phyloP scores from a whole-genome alignment of 1,140 invertebrate species.

The Bombus affinis region DNA sequence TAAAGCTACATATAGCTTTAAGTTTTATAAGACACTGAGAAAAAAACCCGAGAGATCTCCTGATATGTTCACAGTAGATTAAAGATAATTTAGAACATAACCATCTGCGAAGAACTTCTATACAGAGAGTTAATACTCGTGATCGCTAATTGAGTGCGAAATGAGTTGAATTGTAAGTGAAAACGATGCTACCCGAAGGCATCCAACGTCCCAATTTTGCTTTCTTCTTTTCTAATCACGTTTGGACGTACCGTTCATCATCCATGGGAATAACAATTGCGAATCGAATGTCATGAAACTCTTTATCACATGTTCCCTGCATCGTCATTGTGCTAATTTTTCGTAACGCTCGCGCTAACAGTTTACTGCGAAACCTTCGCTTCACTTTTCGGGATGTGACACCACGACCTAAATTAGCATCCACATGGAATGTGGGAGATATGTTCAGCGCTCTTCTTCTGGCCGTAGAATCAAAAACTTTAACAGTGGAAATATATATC shows the following conservation, averaged over 20 bases:
- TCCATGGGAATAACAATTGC: background rate
- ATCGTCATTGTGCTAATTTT: background rate
- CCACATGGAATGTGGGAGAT: background rate
- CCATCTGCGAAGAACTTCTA: background rate
- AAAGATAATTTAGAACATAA: background rate
- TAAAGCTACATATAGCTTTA: background rate
- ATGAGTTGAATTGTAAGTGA: background rate
- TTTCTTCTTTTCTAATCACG: background rate
- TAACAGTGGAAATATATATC: background rate
- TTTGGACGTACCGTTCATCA: background rate
- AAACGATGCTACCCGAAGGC: background rate
- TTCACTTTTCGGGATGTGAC: constrained; percentile 18
- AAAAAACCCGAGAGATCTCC: background rate
- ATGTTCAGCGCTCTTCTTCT: background rate
- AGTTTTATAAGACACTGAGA: background rate
- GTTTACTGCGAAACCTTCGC: background rate
- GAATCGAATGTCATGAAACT: background rate
- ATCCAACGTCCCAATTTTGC: constrained; percentile 2
- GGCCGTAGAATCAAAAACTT: background rate
- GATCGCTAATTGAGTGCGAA: constrained; percentile 4
- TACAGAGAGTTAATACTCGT: background rate
- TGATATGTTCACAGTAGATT: background rate
- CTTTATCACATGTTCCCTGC: background rate
- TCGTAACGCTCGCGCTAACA: background rate
- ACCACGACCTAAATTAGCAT: constrained; percentile 17